Conservation (phyloP, 2,888 invertebrate genomes). For the Teleogryllus oceanicus region DNA sequence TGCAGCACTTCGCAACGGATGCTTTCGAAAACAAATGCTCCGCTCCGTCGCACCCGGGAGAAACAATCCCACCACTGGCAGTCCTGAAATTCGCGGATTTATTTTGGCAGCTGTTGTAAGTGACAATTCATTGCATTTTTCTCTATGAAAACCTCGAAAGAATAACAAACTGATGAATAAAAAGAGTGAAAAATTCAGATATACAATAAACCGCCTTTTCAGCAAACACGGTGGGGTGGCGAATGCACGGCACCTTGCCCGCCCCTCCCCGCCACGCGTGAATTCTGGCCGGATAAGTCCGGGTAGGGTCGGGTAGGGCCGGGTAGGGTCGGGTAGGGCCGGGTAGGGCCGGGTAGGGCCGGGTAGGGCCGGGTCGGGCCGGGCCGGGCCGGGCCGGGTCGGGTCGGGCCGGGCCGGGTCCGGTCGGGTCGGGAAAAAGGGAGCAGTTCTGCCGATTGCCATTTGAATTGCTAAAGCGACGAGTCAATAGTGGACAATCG, state of each 20-base stretch:
- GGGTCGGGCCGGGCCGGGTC: too few relatives aligned
- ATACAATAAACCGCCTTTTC: neutral
- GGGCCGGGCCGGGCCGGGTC: too few relatives aligned
- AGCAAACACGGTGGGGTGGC: neutral
- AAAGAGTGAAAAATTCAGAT: neutral
- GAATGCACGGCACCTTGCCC: neutral
- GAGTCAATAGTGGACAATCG: neutral
- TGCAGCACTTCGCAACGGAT: too few relatives aligned
- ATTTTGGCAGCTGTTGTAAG: neutral
- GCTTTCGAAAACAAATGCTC: neutral
- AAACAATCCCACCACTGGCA: neutral
- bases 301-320: too few relatives aligned
- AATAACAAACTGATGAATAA: neutral
- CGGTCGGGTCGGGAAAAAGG: too few relatives aligned
- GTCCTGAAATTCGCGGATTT: neutral
- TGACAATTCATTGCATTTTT: neutral
- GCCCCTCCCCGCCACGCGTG: too few relatives aligned
- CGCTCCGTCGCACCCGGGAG: neutral
- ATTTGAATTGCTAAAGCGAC: slow-evolving; percentile 18
- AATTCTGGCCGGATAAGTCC: too few relatives aligned
- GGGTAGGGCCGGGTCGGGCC: too few relatives aligned
- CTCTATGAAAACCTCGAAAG: neutral
- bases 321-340: too few relatives aligned
- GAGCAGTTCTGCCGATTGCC: neutral
- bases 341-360: too few relatives aligned